phyloP scores from a whole-genome alignment of 2,888 invertebrate genomes.

The Dexiosoma caninum region DNA sequence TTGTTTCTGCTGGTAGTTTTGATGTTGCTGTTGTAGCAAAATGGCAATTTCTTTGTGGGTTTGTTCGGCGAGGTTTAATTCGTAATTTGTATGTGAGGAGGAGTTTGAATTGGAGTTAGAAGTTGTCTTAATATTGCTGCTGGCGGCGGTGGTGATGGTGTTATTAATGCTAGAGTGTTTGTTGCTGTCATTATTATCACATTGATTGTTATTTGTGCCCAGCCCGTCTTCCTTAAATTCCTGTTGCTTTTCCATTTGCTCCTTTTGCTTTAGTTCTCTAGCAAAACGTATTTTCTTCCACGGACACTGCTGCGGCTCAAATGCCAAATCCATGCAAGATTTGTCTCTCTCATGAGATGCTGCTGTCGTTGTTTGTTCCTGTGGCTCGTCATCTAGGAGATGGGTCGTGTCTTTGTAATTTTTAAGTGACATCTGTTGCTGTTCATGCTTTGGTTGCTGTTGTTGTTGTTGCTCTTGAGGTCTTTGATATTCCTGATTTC shows the following conservation, averaged over 20 bases:
- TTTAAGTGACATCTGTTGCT: slow-evolving; percentile 48
- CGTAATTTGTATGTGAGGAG: slow-evolving; percentile 46
- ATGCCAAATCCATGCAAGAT: slow-evolving; percentile 50
- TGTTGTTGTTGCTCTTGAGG: slow-evolving; percentile 71
- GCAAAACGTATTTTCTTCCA: slow-evolving; percentile 78
- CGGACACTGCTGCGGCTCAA: slow-evolving; percentile 76
- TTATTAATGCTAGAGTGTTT: background rate
- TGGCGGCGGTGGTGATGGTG: slow-evolving; percentile 35
- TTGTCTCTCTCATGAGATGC: slow-evolving; percentile 44
- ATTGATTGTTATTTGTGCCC: slow-evolving; percentile 11
- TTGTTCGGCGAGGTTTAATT: slow-evolving; percentile 63
- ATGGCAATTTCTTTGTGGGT: slow-evolving; percentile 70
- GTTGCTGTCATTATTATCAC: slow-evolving; percentile 28
- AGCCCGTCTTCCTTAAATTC: slow-evolving; percentile 37
- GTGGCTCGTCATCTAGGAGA: slow-evolving; percentile 72
- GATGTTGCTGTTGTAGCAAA: slow-evolving; percentile 67
- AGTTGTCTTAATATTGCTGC: background rate
- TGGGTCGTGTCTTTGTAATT: slow-evolving; percentile 69
- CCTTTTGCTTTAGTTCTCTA: slow-evolving; percentile 76
- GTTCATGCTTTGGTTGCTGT: slow-evolving; percentile 60
- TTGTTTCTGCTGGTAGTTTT: slow-evolving; percentile 66
- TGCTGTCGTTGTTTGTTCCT: slow-evolving; percentile 64
- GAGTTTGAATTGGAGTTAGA: slow-evolving; percentile 14
- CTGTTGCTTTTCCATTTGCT: slow-evolving; percentile 68
- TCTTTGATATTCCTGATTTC: slow-evolving; percentile 67